Evolutionary conservation across 1,140 invertebrate genomes (phyloP).

Genomic region (Planococcus citri): DNA sequence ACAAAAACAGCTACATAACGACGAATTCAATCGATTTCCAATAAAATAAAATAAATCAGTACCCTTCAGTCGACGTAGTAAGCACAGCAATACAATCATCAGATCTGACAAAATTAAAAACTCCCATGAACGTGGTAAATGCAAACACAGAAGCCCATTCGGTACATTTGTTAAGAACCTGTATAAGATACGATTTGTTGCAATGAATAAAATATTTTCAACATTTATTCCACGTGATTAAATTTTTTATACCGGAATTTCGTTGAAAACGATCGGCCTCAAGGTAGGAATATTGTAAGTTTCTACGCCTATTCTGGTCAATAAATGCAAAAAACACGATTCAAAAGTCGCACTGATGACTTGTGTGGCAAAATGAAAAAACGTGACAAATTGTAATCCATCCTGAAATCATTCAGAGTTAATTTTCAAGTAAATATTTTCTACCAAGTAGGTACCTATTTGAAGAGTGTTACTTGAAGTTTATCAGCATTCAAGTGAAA

Average conservation of each 20-base stretch:
- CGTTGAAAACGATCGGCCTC: slow-evolving; percentile 31
- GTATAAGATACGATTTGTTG: background rate
- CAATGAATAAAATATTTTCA: background rate
- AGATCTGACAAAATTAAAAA: slow-evolving; percentile 48
- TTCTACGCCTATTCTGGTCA: slow-evolving; percentile 63
- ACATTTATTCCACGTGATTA: too few relatives aligned
- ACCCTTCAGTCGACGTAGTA: slow-evolving; percentile 37
- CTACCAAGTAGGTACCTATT: too few relatives aligned
- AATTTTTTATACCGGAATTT: slow-evolving; percentile 11
- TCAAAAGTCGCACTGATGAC: slow-evolving; percentile 51
- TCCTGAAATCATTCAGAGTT: slow-evolving; percentile 12
- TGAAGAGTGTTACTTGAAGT: background rate
- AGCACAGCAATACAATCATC: slow-evolving; percentile 49
- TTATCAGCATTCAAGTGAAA: background rate
- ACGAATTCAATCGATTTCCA: background rate
- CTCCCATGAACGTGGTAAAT: slow-evolving; percentile 54
- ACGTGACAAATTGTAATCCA: slow-evolving; percentile 27
- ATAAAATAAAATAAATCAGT: background rate
- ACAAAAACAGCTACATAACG: background rate
- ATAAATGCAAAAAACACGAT: slow-evolving; percentile 52
- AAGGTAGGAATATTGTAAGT: slow-evolving; percentile 57
- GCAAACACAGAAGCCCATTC: slow-evolving; percentile 50
- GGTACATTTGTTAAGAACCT: slow-evolving; percentile 35
- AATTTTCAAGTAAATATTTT: background rate
- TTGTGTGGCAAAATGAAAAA: slow-evolving; percentile 55